Conservation (phyloP, 2,888 invertebrate genomes). For the Didymodactylos carnosus region DNA sequence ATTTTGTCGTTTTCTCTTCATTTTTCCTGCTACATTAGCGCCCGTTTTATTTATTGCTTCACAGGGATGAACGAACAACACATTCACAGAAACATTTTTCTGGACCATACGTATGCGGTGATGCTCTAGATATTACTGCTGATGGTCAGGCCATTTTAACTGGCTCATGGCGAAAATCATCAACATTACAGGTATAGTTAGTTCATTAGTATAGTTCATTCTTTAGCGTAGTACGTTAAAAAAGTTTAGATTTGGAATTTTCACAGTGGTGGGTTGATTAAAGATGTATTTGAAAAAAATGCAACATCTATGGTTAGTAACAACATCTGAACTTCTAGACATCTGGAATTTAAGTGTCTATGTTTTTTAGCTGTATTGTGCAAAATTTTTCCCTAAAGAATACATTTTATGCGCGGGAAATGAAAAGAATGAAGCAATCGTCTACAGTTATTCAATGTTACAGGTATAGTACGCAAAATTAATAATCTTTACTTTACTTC, state of each 20-base stretch:
- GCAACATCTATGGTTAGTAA: constrained; percentile 1
- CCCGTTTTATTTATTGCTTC: too few relatives aligned
- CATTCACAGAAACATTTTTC: constrained; percentile 20
- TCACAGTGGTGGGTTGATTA: constrained; percentile 24
- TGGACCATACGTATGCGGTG: constrained; percentile 34
- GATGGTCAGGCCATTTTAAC: constrained; percentile 32
- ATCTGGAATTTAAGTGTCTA: background rate
- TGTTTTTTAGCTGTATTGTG: constrained; percentile 27
- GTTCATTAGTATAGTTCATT: background rate
- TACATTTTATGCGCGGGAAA: constrained; percentile 32
- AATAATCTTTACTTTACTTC: background rate
- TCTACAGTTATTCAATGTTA: constrained; percentile 32
- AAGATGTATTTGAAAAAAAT: constrained; percentile 21
- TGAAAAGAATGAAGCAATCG: constrained; percentile 28
- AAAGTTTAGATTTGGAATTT: constrained; percentile 32
- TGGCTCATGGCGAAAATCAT: constrained; percentile 30
- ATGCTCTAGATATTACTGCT: constrained; percentile 32
- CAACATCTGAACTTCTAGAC: background rate
- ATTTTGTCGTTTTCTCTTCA: too few relatives aligned
- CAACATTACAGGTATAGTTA: constrained; percentile 26
- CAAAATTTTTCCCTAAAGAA: constrained; percentile 32
- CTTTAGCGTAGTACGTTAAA: background rate
- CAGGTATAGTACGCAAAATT: constrained; percentile 22
- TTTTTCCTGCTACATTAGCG: too few relatives aligned
- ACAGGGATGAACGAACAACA: constrained; percentile 1